Evolutionary conservation across 1,140 invertebrate genomes (phyloP).

Genomic region (Drosophila orena): DNA sequence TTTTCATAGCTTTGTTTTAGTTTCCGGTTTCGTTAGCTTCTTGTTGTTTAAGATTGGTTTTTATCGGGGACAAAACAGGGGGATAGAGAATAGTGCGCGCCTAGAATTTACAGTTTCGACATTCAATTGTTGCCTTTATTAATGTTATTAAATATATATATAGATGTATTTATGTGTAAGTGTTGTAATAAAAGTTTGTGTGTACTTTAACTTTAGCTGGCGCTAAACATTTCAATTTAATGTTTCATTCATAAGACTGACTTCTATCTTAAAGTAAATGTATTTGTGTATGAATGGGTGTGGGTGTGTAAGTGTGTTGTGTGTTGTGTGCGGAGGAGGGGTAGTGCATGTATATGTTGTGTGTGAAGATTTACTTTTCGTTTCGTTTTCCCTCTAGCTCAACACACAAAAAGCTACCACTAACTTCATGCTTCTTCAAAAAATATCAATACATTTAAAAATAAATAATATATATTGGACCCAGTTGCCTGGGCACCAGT

Average conservation of each 20-base stretch:
- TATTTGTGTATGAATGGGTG: constrained; percentile 32
- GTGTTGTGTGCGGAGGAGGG: constrained; percentile 5
- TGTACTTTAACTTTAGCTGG: constrained; percentile 50
- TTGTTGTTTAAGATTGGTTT: constrained; percentile 3
- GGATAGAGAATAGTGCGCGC: constrained; percentile 52
- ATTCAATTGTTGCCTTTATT: constrained; percentile 70
- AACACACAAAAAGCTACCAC: constrained; percentile 38
- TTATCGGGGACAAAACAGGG: background rate
- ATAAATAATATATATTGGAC: constrained; percentile 73
- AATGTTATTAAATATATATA: constrained; percentile 72
- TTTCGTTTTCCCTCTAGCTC: constrained; percentile 26
- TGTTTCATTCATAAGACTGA: constrained; percentile 75
- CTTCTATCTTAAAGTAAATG: constrained; percentile 66
- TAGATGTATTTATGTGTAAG: constrained; percentile 51
- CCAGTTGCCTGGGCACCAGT: constrained; percentile 14
- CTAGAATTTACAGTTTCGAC: constrained; percentile 54
- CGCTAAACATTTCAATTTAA: constrained; percentile 68
- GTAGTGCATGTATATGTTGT: constrained; percentile 9
- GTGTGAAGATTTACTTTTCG: constrained; percentile 23
- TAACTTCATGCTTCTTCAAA: constrained; percentile 59
- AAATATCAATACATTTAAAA: constrained; percentile 69
- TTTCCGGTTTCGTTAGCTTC: constrained; percentile 28
- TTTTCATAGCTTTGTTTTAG: constrained; percentile 21
- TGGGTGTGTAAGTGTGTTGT: constrained; percentile 33
- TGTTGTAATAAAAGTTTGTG: constrained; percentile 31